These are phyloP conservation scores for Gallinago solitaria DNA, from an alignment of 2,797 vertebrate species.

Conservation along the genomic window DNA sequence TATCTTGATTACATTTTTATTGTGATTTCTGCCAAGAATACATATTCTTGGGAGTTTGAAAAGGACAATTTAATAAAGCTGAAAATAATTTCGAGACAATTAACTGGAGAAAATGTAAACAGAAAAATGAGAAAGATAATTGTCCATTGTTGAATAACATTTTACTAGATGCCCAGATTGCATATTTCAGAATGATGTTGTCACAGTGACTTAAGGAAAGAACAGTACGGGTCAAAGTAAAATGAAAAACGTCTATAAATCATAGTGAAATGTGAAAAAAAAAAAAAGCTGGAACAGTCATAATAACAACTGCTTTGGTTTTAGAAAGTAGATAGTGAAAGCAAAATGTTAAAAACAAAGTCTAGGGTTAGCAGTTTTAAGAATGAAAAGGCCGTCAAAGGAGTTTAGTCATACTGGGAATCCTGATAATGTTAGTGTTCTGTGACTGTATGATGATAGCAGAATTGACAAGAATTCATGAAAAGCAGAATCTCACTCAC, in stretches of 20 bases:
- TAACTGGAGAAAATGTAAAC: slow-evolving; percentile 16
- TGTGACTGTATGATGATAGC: not conserved
- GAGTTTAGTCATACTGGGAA: not conserved
- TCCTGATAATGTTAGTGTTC: not conserved
- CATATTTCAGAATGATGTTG: not conserved
- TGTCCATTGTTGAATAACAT: not conserved
- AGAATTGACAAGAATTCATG: not conserved
- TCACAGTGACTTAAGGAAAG: not conserved
- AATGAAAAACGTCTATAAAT: not conserved
- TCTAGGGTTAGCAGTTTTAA: not conserved
- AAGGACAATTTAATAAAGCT: slow-evolving; percentile 29
- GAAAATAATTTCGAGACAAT: slow-evolving; percentile 35
- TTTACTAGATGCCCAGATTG: slow-evolving; percentile 11
- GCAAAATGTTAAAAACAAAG: not conserved
- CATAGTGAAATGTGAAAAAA: not conserved
- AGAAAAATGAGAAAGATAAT: slow-evolving; percentile 19
- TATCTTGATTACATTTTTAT: slow-evolving; percentile 33
- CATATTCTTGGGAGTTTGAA: not conserved
- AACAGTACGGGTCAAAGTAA: not conserved
- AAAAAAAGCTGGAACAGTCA: not conserved
- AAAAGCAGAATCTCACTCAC: not conserved
- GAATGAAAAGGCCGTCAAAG: not conserved
- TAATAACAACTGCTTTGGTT: not conserved
- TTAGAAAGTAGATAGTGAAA: not conserved
- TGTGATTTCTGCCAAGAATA: slow-evolving; percentile 13